Base-by-base conservation (phyloP, 1,140 invertebrate genomes). In the Dolichoris vasculosae region DNA sequence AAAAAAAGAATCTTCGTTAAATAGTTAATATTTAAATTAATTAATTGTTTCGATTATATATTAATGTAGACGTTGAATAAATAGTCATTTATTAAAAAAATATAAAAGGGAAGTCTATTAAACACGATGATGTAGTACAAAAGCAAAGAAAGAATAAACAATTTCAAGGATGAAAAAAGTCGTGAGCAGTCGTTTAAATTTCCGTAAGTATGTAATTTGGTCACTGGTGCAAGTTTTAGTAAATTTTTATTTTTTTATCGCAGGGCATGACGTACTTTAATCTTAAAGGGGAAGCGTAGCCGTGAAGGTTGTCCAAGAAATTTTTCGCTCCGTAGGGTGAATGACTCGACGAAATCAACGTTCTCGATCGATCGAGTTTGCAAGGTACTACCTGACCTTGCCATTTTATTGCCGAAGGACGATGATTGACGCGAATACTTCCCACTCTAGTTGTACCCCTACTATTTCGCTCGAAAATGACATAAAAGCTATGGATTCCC, bases 201-300 rank as follows among this genome's bases (percentile, higher is more conserved):
- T n/a, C n/a, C n/a, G n/a, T n/a, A n/a, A n/a, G n/a, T n/a, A n/a
- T 9, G 13, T 59, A 32, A 81, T 81, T 81, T 40, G 63, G 79
- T 46, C 43, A 81, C 46, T 43, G 43, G 26, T 30, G 79, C 32
- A 48, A 81, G 46, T 69, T 3, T 40, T 26, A n/a, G 40, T n/a
- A 48, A 69, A 17, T 9, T 13, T 2, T 6, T 63, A n/a, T 30
- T 64, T 43, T 59, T 23, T 30, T 20, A 17, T 55, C 38, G 46
- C 2, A 43, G n/a, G 7, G 26, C 35, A 15, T 15, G 8, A 46
- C 1, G 67, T 8, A 15, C 71, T 73, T 76, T 75, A 77, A 64
- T 76, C 73, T 77, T 77, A 83, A 83, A 77, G 55, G 59, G 55
- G 55, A 76, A 46, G 43, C 15, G n/a, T n/a, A n/a, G 48, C 6